A percentile compares a stretch with the other conserved stretches of the same genome.
These are phyloP conservation scores for Gallinago jamesoni DNA, from an alignment of 2,113 vertebrate genomes.

Conservation along the genomic window DNA sequence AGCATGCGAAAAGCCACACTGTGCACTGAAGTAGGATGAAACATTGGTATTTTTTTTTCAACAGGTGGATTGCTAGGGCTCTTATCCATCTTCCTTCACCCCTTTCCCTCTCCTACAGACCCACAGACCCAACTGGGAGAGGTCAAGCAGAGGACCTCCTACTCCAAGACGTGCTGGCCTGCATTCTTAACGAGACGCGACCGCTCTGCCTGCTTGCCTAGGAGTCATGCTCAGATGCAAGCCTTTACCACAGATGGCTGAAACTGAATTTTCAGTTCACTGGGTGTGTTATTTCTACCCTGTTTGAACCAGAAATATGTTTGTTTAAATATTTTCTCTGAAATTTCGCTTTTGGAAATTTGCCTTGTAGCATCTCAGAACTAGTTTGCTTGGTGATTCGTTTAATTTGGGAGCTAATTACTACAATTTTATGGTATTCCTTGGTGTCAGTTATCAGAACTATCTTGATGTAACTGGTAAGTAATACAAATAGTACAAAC, in stretches of 20 bases:
- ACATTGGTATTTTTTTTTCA: background rate
- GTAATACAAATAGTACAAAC: background rate
- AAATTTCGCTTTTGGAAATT: slow-evolving; percentile 54
- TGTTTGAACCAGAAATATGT: slow-evolving; percentile 58
- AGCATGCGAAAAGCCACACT: background rate
- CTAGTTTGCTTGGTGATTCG: slow-evolving; percentile 9
- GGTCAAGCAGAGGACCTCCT: background rate
- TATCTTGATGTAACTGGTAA: background rate
- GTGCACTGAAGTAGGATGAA: accelerated
- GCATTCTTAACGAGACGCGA: background rate
- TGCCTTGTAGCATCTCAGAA: slow-evolving; percentile 25
- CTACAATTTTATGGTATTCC: background rate
- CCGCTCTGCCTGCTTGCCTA: background rate
- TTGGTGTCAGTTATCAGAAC: slow-evolving; percentile 12
- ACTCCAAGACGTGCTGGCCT: accelerated
- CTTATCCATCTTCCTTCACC: background rate
- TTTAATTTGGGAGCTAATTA: slow-evolving; percentile 46
- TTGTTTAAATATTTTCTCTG: slow-evolving; percentile 55
- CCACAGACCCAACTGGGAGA: background rate
- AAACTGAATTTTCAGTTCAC: slow-evolving; percentile 8
- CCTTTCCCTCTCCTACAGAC: background rate
- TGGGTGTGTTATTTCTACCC: slow-evolving; percentile 34
- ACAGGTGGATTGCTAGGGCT: background rate
- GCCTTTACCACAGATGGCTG: slow-evolving; percentile 37
- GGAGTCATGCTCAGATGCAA: background rate